Percentiles rank a stretch among this genome's conserved stretches.
phyloP scores from a whole-genome alignment of 1,140 invertebrate species.

The Heliconius hermathena region DNA sequence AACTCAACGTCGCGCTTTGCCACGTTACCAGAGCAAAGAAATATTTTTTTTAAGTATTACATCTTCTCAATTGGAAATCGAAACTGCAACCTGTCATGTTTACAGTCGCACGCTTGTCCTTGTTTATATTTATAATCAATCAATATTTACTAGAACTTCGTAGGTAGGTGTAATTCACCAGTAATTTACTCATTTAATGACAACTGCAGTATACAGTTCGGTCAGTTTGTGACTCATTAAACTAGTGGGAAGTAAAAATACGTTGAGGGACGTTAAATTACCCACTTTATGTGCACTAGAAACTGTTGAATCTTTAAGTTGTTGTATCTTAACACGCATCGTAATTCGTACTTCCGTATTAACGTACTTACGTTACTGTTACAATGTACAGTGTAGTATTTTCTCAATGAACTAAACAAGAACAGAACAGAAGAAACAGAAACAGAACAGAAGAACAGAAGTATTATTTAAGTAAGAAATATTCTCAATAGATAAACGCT shows the following conservation, averaged over 20 bases:
- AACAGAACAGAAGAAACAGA: too few relatives aligned
- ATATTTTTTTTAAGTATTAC: too few relatives aligned
- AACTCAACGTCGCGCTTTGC: too few relatives aligned
- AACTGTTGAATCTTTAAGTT: slow-evolving; percentile 12
- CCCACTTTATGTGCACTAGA: background rate
- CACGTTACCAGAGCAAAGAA: too few relatives aligned
- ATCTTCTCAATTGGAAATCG: too few relatives aligned
- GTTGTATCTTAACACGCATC: slow-evolving; percentile 4
- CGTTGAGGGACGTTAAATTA: background rate
- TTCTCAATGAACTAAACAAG: background rate
- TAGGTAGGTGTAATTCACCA: background rate
- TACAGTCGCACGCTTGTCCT: too few relatives aligned
- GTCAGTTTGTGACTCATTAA: slow-evolving; percentile 15
- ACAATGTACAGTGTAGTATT: background rate
- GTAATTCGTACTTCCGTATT: background rate
- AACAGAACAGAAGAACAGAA: too few relatives aligned
- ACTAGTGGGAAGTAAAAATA: slow-evolving; percentile 8
- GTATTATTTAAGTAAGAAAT: too few relatives aligned
- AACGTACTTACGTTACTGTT: background rate
- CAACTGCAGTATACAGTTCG: slow-evolving; percentile 1
- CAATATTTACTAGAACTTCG: background rate
- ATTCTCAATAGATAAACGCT: too few relatives aligned
- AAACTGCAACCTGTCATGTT: too few relatives aligned
- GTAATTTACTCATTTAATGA: slow-evolving; percentile 4
- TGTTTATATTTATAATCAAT: too few relatives aligned